These are phyloP conservation scores for Gonatopus flavifemur DNA, from an alignment of 1,140 invertebrate genomes.

Conservation along the genomic window DNA sequence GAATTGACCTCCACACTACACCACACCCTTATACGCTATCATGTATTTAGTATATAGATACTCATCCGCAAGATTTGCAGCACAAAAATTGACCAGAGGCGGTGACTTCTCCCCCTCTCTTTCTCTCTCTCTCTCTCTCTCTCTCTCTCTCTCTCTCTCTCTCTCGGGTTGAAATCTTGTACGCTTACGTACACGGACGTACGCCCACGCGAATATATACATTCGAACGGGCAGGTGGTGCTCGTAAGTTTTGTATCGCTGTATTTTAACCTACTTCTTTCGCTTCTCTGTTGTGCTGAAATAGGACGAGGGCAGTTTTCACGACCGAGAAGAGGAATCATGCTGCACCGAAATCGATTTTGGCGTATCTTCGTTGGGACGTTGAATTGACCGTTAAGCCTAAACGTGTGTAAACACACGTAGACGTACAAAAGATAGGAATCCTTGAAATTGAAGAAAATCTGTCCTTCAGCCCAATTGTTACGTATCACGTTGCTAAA, in stretches of 20 bases:
- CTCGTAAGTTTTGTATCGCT: slow-evolving; percentile 30
- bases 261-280: slow-evolving; percentile 31
- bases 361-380: background rate
- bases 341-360: slow-evolving; percentile 34
- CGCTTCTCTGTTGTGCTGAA: slow-evolving; percentile 18
- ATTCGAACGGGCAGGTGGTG: slow-evolving; percentile 6
- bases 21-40: too few relatives aligned
- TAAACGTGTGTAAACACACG: too few relatives aligned
- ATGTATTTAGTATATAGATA: too few relatives aligned
- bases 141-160: background rate
- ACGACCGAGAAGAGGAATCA: slow-evolving; percentile 21
- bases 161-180: too few relatives aligned
- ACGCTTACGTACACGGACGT: background rate
- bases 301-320: slow-evolving; percentile 35
- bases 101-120: too few relatives aligned
- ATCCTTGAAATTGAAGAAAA: too few relatives aligned
- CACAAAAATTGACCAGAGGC: too few relatives aligned
- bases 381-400: background rate
- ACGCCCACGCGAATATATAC: slow-evolving; percentile 2
- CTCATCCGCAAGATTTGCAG: too few relatives aligned
- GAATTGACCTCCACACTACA: too few relatives aligned
- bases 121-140: background rate
- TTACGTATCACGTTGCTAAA: too few relatives aligned
- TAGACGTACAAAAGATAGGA: too few relatives aligned
- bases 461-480: too few relatives aligned